Percentiles rank a stretch among this genome's conserved stretches.
phyloP scores from a whole-genome alignment of 2,113 vertebrate species.

The Taxidea taxus region DNA sequence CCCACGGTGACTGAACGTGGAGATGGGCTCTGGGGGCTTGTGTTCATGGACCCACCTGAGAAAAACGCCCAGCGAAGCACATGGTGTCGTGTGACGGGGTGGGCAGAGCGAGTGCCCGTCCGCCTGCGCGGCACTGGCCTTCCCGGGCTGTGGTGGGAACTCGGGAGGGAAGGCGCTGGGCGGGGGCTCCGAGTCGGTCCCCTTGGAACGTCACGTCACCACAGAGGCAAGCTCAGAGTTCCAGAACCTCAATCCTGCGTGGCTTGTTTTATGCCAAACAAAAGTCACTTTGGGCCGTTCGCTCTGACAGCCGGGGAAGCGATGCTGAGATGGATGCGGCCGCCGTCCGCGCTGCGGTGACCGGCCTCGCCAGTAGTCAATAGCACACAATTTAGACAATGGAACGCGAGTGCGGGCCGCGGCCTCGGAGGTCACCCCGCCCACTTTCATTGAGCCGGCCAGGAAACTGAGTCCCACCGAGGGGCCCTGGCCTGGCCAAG shows the following conservation, averaged over 20 bases:
- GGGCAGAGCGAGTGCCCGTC: accelerated
- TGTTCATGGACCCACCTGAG: accelerated
- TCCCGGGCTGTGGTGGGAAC: accelerated
- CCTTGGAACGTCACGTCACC: accelerated
- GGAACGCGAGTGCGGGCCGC: accelerated
- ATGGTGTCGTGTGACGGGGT: accelerated
- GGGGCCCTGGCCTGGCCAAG: background rate
- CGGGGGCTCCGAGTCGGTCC: accelerated
- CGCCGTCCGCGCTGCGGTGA: accelerated
- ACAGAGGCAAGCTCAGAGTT: accelerated
- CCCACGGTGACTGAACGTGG: accelerated
- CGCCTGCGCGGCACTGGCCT: accelerated
- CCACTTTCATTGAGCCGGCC: background rate
- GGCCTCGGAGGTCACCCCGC: accelerated
- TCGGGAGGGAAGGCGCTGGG: too few species aligned
- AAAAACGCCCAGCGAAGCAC: accelerated
- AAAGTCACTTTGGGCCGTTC: background rate
- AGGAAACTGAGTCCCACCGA: background rate
- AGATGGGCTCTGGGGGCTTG: too few species aligned
- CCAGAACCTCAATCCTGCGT: accelerated
- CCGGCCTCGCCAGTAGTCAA: background rate
- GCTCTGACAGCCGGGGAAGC: background rate
- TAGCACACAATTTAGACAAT: background rate
- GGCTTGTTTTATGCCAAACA: accelerated
- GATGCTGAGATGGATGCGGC: accelerated